Evolutionary conservation across 2,797 vertebrate species (phyloP).

Genomic region (Miichthys miiuy): DNA sequence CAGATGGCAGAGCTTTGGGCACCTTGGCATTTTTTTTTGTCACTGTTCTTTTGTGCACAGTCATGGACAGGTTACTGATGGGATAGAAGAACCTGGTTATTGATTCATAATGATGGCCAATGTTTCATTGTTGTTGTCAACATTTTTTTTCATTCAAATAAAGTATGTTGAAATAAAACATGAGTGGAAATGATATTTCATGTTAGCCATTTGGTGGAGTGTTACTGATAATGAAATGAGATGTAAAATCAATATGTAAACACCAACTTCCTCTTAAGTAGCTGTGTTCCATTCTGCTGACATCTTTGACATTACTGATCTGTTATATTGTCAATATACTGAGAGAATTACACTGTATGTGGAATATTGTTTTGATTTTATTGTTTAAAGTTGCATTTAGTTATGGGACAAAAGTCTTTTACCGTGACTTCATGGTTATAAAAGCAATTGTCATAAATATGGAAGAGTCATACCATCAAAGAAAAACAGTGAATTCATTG

Average conservation of each 20-base stretch:
- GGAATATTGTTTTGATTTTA: too few relatives aligned
- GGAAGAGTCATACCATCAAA: too few relatives aligned
- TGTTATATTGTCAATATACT: too few relatives aligned
- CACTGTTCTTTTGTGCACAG: not conserved
- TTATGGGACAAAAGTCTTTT: not conserved
- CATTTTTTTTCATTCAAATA: conserved; percentile 5
- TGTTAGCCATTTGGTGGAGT: conserved; percentile 1
- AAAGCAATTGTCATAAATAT: not conserved
- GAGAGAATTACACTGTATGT: too few relatives aligned
- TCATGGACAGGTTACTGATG: not conserved
- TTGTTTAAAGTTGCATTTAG: not conserved
- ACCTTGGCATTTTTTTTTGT: not conserved
- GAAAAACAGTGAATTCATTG: too few relatives aligned
- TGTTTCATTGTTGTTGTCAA: not conserved
- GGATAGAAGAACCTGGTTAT: not conserved
- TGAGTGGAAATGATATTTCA: not conserved
- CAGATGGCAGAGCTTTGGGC: conserved; percentile 9
- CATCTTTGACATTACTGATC: too few relatives aligned
- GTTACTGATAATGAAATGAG: not conserved
- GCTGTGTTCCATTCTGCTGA: too few relatives aligned
- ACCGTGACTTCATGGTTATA: not conserved
- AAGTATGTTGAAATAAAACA: not conserved
- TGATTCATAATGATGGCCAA: not conserved
- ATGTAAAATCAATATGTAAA: conserved; percentile 5
- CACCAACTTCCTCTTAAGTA: too few relatives aligned